Evolutionary conservation across 1,140 invertebrate species (phyloP).

Genomic region (Tetramorium parvispinum): DNA sequence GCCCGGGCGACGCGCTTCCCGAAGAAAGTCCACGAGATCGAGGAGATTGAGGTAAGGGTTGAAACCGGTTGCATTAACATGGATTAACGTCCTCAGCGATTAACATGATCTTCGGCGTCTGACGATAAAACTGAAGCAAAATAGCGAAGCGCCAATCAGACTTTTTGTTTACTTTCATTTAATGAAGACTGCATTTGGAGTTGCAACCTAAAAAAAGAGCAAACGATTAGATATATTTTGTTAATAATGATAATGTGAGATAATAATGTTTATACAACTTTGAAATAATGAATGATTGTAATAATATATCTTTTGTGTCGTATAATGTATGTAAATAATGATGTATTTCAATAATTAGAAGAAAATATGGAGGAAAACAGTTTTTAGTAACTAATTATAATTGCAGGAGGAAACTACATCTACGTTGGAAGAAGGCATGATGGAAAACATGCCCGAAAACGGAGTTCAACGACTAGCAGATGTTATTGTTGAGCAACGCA

Average conservation of each 20-base stretch:
- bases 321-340: not conserved
- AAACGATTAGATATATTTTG: not conserved
- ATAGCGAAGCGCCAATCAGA: not conserved
- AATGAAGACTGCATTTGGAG: not conserved
- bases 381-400: not conserved
- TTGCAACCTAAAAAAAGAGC: not conserved
- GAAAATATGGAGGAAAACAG: not conserved
- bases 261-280: not conserved
- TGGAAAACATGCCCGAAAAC: constrained; percentile 74
- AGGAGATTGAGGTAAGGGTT: constrained; percentile 71
- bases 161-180: not conserved
- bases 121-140: not conserved
- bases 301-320: not conserved
- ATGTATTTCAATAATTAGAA: not conserved
- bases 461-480: constrained; percentile 73
- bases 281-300: not conserved
- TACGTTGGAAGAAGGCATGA: constrained; percentile 47
- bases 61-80: not conserved
- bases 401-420: constrained; percentile 57
- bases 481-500: constrained; percentile 71
- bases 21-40: constrained; percentile 72
- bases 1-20: constrained; percentile 73
- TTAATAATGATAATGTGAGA: not conserved
- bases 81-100: not conserved
- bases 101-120: constrained; percentile 6